These are phyloP conservation scores for Ficedula albicollis DNA, from an alignment of 2,797 vertebrate species.

Conservation along the genomic window DNA sequence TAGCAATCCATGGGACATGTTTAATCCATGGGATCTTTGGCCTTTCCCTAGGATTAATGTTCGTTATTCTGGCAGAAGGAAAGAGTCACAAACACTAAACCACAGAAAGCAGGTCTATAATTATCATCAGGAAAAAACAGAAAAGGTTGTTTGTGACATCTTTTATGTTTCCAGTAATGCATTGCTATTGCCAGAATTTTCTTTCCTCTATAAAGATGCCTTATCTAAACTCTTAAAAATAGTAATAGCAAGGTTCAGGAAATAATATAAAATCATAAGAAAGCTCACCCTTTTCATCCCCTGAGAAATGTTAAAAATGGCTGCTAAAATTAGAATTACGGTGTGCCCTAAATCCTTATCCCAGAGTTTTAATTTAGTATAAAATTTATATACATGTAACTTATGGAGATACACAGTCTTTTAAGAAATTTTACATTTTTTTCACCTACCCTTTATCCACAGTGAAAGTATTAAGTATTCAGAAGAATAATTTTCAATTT, in stretches of 20 bases:
- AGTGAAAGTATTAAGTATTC: not conserved
- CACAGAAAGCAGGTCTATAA: not conserved
- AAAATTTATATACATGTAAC: not conserved
- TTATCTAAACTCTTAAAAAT: not conserved
- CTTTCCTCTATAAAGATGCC: not conserved
- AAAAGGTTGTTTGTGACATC: not conserved
- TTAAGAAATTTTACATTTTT: not conserved
- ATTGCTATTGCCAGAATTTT: not conserved
- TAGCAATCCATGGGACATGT: not conserved
- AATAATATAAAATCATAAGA: not conserved
- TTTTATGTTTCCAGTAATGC: not conserved
- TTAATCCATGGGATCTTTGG: not conserved
- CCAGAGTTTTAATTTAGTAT: not conserved
- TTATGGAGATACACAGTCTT: not conserved
- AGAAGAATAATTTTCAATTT: not conserved
- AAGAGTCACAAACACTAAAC: constrained; percentile 13
- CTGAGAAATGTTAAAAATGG: not conserved
- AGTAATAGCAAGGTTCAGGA: not conserved
- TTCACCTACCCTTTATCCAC: not conserved
- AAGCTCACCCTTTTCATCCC: not conserved
- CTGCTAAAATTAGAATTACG: not conserved
- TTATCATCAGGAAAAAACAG: not conserved
- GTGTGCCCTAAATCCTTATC: not conserved
- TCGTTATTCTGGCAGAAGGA: not conserved
- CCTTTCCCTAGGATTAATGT: not conserved